phyloP scores from a whole-genome alignment of 2,888 invertebrate genomes.

The Cephus rjabovi region DNA sequence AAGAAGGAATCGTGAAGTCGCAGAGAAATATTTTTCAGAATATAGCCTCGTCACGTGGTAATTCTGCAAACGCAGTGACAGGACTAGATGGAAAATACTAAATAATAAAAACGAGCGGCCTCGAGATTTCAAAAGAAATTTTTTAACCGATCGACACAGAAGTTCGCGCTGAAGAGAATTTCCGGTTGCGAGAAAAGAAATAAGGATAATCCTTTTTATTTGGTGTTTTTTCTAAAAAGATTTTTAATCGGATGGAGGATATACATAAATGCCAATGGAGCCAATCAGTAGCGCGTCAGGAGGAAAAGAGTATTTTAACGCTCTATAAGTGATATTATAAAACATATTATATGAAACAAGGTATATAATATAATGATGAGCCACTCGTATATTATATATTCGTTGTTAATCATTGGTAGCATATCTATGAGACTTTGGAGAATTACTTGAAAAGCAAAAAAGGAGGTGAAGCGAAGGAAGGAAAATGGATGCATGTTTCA shows the following conservation, averaged over 20 bases:
- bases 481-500: slow-evolving; percentile 19
- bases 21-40: not conserved
- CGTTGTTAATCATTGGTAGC: not conserved
- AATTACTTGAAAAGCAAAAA: slow-evolving; percentile 6
- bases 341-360: not conserved
- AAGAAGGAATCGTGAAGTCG: not conserved
- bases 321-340: not conserved
- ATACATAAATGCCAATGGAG: not conserved
- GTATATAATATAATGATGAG: not conserved
- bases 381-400: not conserved
- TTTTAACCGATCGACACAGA: not conserved
- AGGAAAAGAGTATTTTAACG: not conserved
- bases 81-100: not conserved
- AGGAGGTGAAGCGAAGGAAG: not conserved
- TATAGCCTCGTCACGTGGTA: not conserved
- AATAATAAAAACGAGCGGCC: not conserved
- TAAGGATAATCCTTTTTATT: not conserved
- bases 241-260: not conserved
- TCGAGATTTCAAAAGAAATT: not conserved
- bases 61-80: not conserved
- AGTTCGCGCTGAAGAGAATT: not conserved
- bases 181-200: not conserved
- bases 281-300: not conserved
- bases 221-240: not conserved
- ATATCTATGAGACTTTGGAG: not conserved